These are phyloP conservation scores for Malurus melanocephalus DNA, from an alignment of 2,113 vertebrate genomes.

Conservation along the genomic window DNA sequence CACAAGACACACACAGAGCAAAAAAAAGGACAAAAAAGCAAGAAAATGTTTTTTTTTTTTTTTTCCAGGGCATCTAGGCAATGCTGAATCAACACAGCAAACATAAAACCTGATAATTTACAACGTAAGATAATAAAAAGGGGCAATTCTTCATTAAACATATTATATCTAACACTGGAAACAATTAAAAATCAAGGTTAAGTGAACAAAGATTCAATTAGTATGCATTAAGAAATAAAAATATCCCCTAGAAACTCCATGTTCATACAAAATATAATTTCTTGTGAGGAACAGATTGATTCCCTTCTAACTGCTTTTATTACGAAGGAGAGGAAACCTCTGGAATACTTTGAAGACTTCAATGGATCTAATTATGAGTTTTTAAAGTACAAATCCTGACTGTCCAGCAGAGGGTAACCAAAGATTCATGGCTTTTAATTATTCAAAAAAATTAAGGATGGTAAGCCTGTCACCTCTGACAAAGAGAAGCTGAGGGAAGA, in stretches of 20 bases:
- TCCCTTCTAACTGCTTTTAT: not conserved
- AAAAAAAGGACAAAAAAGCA: not conserved
- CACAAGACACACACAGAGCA: not conserved
- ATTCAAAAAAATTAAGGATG: not conserved
- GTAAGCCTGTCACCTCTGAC: not conserved
- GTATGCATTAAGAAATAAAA: not conserved
- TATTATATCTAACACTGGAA: not conserved
- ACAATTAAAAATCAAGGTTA: not conserved
- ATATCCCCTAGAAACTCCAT: not conserved
- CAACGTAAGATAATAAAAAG: not conserved
- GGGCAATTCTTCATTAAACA: not conserved
- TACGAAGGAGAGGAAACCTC: not conserved
- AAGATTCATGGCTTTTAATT: not conserved
- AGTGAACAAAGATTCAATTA: not conserved
- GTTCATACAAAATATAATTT: not conserved
- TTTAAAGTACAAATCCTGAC: not conserved
- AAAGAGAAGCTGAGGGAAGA: not conserved
- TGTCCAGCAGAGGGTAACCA: slow-evolving; percentile 19
- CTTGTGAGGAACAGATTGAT: not conserved
- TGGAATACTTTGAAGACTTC: not conserved
- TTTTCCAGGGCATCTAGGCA: not conserved
- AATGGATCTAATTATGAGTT: not conserved
- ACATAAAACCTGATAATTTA: not conserved
- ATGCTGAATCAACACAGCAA: not conserved
- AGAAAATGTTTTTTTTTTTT: not conserved